Evolutionary conservation across 1,140 invertebrate species (phyloP).

Genomic region (Zophobas morio): DNA sequence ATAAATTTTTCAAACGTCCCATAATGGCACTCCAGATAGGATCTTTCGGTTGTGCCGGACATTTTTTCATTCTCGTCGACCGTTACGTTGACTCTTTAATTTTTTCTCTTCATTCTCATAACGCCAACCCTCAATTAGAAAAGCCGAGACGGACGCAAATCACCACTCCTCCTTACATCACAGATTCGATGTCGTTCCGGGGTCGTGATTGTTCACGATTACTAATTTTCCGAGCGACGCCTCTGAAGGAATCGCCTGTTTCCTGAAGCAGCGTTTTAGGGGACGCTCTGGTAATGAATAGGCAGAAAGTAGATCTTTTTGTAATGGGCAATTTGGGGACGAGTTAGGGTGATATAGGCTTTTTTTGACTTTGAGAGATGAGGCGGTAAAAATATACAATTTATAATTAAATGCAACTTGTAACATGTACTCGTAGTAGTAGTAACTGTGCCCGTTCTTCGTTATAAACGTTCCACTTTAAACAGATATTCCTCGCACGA

Average conservation of each 20-base stretch:
- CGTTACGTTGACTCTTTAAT: slow-evolving; percentile 7
- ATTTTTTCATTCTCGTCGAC: not conserved
- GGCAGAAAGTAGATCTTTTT: not conserved
- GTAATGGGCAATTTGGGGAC: no score
- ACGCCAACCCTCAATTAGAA: not conserved
- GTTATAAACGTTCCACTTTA: no score
- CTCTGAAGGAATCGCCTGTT: not conserved
- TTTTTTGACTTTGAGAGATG: no score
- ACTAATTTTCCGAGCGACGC: not conserved
- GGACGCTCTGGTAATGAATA: not conserved
- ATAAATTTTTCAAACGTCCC: slow-evolving; percentile 7
- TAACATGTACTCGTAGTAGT: no score
- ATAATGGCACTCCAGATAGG: not conserved
- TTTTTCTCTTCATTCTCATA: not conserved
- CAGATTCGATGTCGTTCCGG: not conserved
- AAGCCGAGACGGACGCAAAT: slow-evolving; percentile 3
- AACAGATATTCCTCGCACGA: no score
- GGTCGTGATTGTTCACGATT: not conserved
- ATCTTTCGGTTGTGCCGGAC: not conserved
- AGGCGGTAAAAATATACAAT: no score
- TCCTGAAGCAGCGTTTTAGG: not conserved
- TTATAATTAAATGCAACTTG: no score
- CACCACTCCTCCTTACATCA: not conserved
- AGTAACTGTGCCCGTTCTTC: no score
- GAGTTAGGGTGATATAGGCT: no score